These are phyloP conservation scores for Caretta caretta DNA, from an alignment of 2,113 vertebrate species.

Conservation along the genomic window DNA sequence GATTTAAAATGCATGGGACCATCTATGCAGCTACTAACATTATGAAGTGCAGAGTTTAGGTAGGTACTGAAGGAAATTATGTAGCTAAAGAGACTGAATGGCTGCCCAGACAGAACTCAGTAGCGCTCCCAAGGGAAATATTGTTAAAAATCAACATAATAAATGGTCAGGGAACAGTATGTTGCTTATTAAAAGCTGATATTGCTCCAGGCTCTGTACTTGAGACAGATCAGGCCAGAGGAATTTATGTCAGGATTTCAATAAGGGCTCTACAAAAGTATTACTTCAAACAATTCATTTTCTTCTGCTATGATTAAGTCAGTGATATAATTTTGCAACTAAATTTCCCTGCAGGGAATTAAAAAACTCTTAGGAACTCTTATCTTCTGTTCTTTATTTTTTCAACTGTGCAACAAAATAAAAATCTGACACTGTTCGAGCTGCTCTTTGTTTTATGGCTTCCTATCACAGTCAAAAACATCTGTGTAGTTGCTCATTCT, in stretches of 20 bases:
- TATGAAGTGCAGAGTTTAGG: neutral
- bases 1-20: neutral
- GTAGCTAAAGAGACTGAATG: neutral
- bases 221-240: neutral
- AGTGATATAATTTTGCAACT: conserved; percentile 56
- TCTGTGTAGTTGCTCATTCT: neutral
- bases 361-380: conserved; percentile 21
- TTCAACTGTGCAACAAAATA: neutral
- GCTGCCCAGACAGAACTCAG: neutral
- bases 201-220: neutral
- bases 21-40: neutral
- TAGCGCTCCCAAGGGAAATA: neutral
- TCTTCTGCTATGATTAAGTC: conserved; percentile 65
- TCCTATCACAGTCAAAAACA: neutral
- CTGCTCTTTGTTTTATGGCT: neutral
- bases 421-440: neutral
- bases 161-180: neutral
- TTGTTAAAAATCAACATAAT: neutral
- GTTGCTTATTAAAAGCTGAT: neutral
- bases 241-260: neutral
- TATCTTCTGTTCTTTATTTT: neutral
- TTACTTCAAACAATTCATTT: conserved; percentile 62
- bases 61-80: neutral
- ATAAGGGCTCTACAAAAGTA: neutral
- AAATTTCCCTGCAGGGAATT: conserved; percentile 69